Base-by-base conservation (phyloP, 2,113 vertebrate genomes). In the Chionomys nivalis region DNA sequence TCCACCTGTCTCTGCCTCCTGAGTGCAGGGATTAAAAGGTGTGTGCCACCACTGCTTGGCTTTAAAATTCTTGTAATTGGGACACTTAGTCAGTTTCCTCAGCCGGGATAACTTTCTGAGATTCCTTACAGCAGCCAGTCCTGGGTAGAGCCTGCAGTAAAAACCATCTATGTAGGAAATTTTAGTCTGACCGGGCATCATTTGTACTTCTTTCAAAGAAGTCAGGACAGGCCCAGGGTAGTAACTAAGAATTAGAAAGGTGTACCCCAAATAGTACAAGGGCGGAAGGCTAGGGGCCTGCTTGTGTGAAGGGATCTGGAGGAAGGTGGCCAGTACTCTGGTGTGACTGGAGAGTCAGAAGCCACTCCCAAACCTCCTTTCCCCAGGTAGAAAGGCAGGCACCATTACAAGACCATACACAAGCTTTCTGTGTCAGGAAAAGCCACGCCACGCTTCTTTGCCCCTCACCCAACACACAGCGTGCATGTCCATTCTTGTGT, bases 41-140 rank as follows among this genome's bases (percentile, higher is more conserved):
- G 2, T n/a, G 16, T 3, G 1, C 68, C 33, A n/a, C 68, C 17
- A n/a, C 36, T n/a, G 16, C 33, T 7, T 19, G 17, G 70, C 77
- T 42, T 47, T 73, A 85, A 95, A 91, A 94, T 95, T 79, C 42
- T 91, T 91, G 39, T 85, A 44, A 42, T 85, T 44, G 31, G 82
- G 23, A 61, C 17, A 65, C 24, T 65, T 85, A 65, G 58, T 55
- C 33, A 81, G 36, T 24, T 44, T 65, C 82, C 8, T 85, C 26
- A 44, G 14, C 61, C 65, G 14, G 9, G 58, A 65, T 85, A 65
- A 42, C 52, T 91, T 70, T 91, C 49, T 5, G 39, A 93, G 75
- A 31, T 87, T 72, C 52, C 12, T 39, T 49, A 33, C 17, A 70
- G 52, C 90, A 81, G 26, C 39, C 66, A 49, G 2, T 13, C 5